Percentiles rank a stretch among this genome's conserved stretches.
Conservation (phyloP, 2,888 invertebrate species). For the Subacronicta megacephala region DNA sequence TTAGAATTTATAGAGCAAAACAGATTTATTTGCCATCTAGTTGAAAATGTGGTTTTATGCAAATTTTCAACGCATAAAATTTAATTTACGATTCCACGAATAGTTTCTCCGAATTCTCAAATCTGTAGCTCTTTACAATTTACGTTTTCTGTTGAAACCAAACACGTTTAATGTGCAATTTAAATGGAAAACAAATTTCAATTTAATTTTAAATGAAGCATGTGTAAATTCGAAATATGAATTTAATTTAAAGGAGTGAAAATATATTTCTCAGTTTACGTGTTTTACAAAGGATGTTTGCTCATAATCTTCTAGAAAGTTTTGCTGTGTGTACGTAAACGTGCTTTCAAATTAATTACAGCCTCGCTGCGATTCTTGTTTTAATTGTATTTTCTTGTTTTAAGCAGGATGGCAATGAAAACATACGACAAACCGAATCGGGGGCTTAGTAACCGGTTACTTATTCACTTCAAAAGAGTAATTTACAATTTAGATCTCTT, state of each 20-base stretch:
- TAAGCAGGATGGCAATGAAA: too few relatives aligned
- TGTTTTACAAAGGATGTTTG: slow-evolving; percentile 5
- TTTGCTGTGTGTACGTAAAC: slow-evolving; percentile 1
- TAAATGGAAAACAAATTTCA: neutral
- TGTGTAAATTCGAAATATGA: slow-evolving; percentile 8
- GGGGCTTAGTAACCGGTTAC: too few relatives aligned
- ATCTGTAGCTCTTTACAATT: neutral
- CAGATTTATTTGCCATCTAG: neutral
- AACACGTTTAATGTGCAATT: slow-evolving; percentile 1
- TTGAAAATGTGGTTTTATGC: neutral
- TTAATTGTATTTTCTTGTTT: too few relatives aligned
- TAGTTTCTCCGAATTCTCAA: neutral
- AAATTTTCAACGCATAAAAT: neutral
- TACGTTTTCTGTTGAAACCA: neutral
- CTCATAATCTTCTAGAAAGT: slow-evolving; percentile 10
- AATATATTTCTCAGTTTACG: too few relatives aligned
- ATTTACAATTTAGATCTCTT: too few relatives aligned
- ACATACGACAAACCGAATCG: too few relatives aligned
- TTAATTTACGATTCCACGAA: neutral
- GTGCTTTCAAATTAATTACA: slow-evolving; percentile 13
- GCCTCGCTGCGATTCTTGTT: too few relatives aligned
- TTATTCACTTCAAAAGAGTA: too few relatives aligned
- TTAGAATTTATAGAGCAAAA: too few relatives aligned
- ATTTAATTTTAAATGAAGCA: slow-evolving; percentile 1
- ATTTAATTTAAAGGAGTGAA: slow-evolving; percentile 13